Evolutionary conservation across 2,113 vertebrate species (phyloP), one percentile per base, ranked within the genome.

Genomic region (Promerops cafer): DNA sequence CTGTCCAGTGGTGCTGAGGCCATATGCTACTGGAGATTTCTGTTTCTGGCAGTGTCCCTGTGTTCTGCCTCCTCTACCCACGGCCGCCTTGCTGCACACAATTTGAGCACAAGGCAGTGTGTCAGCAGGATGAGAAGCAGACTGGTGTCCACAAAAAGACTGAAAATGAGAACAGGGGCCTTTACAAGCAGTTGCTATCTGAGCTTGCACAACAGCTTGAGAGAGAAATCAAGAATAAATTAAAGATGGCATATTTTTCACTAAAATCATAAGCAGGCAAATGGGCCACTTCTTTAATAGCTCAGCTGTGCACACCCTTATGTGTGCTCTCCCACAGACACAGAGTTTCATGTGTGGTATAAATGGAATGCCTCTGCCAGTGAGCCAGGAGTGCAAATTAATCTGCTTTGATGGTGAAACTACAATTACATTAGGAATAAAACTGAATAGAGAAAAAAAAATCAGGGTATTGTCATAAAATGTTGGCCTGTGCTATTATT

Each of bases 401-500:
- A 90, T 91, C 63, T 74, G 30, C 10, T 91, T 88, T 63, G 59
- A 57, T 77, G n/a, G 47, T 54, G 70, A 90, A 88, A 80, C 39
- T 88, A 69, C 54, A 91, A 47, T 50, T 53, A 40, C 16, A 69
- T 69, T 83, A 66, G 45, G 39, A 93, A 56, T 14, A 90, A 88
- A 86, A 63, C 19, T 27, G 8, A 93, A 86, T 0, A 80, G 30
- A 75, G 37, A 56, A 87, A 83, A 42, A 86, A 53, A 53, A 91
- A 92, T 63, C 54, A 83, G 47, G 13, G 39, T 42, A 42, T 59
- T 86, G 71, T 77, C 52, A 88, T 80, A 74, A 94, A 96, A 83
- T 22, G 3, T 77, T 95, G 54, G 50, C 33, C 30, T 63, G 16
- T 52, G 24, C 7, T 83, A 77, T 88, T 92, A 77, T 54, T 93